Conservation (phyloP, 2,797 vertebrate species). For the Microhierax caerulescens region DNA sequence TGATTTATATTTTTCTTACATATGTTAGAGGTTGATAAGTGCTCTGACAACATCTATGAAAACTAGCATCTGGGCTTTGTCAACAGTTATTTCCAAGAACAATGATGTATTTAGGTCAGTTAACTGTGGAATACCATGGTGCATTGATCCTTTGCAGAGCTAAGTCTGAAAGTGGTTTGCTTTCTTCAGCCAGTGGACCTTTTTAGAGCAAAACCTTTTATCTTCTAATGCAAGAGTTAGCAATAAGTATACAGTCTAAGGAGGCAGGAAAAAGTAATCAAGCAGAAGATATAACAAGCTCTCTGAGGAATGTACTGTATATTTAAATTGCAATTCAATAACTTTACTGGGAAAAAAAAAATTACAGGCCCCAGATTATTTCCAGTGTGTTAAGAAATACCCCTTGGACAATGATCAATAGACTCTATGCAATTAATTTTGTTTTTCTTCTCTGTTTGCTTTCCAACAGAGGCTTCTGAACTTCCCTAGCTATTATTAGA, state of each 20-base stretch:
- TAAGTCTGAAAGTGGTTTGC: neutral
- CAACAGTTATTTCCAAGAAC: constrained; percentile 29
- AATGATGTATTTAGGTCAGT: constrained; percentile 10
- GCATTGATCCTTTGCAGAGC: constrained; percentile 12
- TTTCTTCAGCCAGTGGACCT: neutral
- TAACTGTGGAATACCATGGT: neutral
- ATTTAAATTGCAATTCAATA: neutral
- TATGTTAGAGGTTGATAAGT: neutral
- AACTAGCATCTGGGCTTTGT: constrained; percentile 40
- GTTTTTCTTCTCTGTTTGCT: neutral
- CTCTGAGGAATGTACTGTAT: neutral
- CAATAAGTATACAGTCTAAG: neutral
- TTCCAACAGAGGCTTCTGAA: constrained; percentile 12
- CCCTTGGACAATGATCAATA: neutral
- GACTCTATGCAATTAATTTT: neutral
- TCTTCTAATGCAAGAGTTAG: neutral
- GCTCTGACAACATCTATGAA: constrained; percentile 10
- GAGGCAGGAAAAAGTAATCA: neutral
- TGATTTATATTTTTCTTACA: constrained; percentile 41
- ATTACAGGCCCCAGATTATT: neutral
- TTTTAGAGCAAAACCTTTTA: neutral
- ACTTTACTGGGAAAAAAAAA: neutral
- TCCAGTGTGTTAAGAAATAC: neutral
- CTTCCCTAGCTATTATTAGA: constrained; percentile 8
- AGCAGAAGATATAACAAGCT: neutral